Evolutionary conservation across 2,888 invertebrate genomes (phyloP), one percentile per base, ranked within the genome.

Genomic region (Deladenus siricidicola): DNA sequence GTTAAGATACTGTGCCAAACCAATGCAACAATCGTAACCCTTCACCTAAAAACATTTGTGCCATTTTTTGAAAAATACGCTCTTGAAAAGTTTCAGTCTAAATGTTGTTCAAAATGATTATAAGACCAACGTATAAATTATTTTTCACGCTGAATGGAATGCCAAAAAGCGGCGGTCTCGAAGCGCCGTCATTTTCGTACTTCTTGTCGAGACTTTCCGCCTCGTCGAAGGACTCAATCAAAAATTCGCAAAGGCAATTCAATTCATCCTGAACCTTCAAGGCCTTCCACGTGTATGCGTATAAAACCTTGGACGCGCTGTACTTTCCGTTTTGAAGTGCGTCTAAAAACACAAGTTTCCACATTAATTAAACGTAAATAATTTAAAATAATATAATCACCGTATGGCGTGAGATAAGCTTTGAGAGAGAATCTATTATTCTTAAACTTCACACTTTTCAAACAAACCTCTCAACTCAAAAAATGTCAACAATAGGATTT

Each of bases 11-110:
- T 79, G 78, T 0, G 76, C 75, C 30, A 79, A 61, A 0, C 81
- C 81, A 21, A 74, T 57, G 17, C 75, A 76, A 28, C 74, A 72
- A 59, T 81, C 80, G 64, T 78, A 74, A 23, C 78, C 79, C 66
- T 76, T 66, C 51, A 81, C 62, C 54, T 72, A 62, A 53, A 73
- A 69, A 14, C n/a, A 53, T 26, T 14, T n/a, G n/a, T n/a, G n/a
- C n/a, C n/a, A n/a, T n/a, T n/a, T n/a, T n/a, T n/a, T n/a, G n/a
- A n/a, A n/a, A n/a, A n/a, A n/a, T n/a, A n/a, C n/a, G n/a, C n/a
- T n/a, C n/a, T n/a, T n/a, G n/a, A n/a, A n/a, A n/a, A n/a, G n/a
- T n/a, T n/a, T n/a, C n/a, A n/a, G n/a, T n/a, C n/a, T n/a, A n/a
- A n/a, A n/a, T n/a, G n/a, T n/a, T n/a, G n/a, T 34, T 34, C 14